Conservation (phyloP, 2,113 vertebrate genomes). For the Paralichthys olivaceus region DNA sequence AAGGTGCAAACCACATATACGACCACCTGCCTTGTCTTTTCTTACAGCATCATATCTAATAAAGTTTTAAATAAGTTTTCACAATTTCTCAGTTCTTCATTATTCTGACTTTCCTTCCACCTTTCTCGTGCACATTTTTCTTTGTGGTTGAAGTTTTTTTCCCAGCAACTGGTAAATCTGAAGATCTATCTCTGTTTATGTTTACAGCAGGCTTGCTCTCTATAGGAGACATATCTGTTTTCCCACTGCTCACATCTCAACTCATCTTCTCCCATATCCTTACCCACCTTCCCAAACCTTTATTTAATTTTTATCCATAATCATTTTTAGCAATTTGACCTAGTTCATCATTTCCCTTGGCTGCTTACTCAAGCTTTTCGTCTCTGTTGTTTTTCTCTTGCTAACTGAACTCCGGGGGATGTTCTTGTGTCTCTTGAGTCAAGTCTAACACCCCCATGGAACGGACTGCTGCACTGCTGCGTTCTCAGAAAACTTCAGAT, state of each 20-base stretch:
- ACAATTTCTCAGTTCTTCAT: background rate
- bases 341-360: conserved; percentile 24
- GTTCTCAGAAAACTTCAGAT: conserved; percentile 44
- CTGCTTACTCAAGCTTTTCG: background rate
- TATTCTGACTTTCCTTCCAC: background rate
- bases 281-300: background rate
- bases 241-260: background rate
- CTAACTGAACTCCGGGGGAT: conserved; percentile 11
- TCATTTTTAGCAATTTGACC: conserved; percentile 19
- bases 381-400: background rate
- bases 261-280: background rate
- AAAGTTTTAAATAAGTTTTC: too few relatives aligned
- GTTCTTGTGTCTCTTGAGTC: conserved; percentile 4
- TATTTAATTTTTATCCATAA: background rate
- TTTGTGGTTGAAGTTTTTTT: conserved; percentile 20
- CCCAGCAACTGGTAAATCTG: conserved; percentile 31
- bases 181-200: conserved; percentile 20
- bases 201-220: conserved; percentile 4
- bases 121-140: background rate
- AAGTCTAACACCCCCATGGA: background rate
- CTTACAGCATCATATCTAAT: too few relatives aligned
- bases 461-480: conserved; percentile 14
- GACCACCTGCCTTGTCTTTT: too few relatives aligned
- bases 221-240: background rate
- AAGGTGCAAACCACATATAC: too few relatives aligned